Evolutionary conservation across 2,888 invertebrate genomes (phyloP), one percentile per base, ranked within the genome.

Genomic region (Cantharis rustica): DNA sequence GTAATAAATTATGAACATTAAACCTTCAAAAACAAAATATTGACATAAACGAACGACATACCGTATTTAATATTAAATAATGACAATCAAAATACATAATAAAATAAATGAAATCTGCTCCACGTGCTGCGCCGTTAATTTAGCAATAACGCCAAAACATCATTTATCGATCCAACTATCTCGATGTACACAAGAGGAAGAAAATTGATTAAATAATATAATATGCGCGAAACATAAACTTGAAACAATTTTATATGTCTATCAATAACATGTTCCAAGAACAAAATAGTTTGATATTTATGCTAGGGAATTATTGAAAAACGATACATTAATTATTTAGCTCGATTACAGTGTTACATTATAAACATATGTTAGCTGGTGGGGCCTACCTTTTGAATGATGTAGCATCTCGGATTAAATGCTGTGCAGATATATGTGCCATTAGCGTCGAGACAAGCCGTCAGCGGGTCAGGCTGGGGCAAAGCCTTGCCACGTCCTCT

Each of bases 351-450:
- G 47, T n/a, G 47, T 47, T 47, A 47, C 47, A 47, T 3, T 47
- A 47, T 47, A 47, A 47, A 47, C 79, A 79, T 79, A 79, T 79
- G 79, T 76, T 70, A 76, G 71, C 68, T 16, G 17, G 69, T 69
- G 15, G 13, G 15, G 13, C 88, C 86, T 87, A 92, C 92, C 91
- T 92, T 92, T 84, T 92, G 92, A 73, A 92, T 91, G 84, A 92
- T 91, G 87, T 90, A 92, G 87, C 92, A 92, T 77, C 92, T 88
- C 26, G 92, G 91, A 84, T 91, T 91, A 85, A 90, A 91, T 69
- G 92, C 90, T 64, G 92, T 91, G 85, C 92, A 92, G 82, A 92
- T 90, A 86, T 92, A 92, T 62, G 91, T 90, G 75, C 90, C 89
- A 85, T 90, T 89, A 76, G 90, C 89, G 84, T 91, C 90, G 72